These are phyloP conservation scores for Oasisia sp. DNA, from an alignment of 2,888 invertebrate genomes.

Conservation along the genomic window DNA sequence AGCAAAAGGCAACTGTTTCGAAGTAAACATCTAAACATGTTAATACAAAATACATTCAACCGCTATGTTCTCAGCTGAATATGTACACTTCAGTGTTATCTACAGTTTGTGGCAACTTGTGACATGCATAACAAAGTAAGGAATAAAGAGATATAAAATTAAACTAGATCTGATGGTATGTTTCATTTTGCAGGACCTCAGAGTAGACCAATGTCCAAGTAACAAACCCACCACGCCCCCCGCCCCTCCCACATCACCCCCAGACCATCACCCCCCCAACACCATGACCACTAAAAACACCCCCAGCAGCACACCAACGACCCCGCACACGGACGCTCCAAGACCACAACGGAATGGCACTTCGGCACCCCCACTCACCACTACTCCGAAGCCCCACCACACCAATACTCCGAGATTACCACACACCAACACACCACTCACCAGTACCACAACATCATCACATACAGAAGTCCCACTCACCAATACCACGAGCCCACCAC, in stretches of 20 bases:
- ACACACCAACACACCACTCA: neutral
- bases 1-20: too few relatives aligned
- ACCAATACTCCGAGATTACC: neutral
- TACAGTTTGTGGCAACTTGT: too few relatives aligned
- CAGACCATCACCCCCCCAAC: neutral
- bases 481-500: neutral
- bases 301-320: neutral
- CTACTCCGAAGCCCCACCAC: neutral
- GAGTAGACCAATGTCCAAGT: neutral
- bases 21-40: too few relatives aligned
- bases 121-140: too few relatives aligned
- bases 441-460: neutral
- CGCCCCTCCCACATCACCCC: neutral
- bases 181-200: neutral
- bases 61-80: too few relatives aligned
- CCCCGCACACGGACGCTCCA: neutral
- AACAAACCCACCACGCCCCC: neutral
- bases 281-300: too few relatives aligned
- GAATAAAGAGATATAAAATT: too few relatives aligned
- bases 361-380: neutral
- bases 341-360: neutral
- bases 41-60: too few relatives aligned
- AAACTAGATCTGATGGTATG: neutral
- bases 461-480: neutral
- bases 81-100: too few relatives aligned